Conservation (phyloP, 2,888 invertebrate genomes). For the Amblyteles armatorius region DNA sequence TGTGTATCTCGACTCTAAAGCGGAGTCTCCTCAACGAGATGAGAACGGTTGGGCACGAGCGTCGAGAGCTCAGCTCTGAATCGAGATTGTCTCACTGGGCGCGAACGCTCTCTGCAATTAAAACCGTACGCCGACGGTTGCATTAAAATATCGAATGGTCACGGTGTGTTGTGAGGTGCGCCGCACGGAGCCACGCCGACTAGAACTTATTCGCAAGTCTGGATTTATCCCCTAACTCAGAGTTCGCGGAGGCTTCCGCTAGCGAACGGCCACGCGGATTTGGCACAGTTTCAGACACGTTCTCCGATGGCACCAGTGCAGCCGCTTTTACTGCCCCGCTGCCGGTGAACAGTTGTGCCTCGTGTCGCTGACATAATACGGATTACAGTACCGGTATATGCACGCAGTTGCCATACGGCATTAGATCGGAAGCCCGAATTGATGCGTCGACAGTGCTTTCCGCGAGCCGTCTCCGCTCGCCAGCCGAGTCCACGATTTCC, state of each 20-base stretch:
- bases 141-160: conserved; percentile 34
- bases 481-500: neutral
- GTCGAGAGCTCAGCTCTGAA: neutral
- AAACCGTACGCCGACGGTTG: conserved; percentile 1
- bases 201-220: conserved; percentile 23
- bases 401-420: conserved; percentile 20
- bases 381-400: conserved; percentile 55
- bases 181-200: conserved; percentile 8
- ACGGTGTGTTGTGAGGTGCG: conserved; percentile 10
- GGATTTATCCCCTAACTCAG: conserved; percentile 41
- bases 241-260: conserved; percentile 47
- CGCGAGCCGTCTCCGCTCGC: neutral
- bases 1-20: neutral
- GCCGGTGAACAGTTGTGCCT: conserved; percentile 31
- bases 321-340: conserved; percentile 50
- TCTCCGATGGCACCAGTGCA: conserved; percentile 52
- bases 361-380: conserved; percentile 62
- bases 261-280: conserved; percentile 43
- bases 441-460: conserved; percentile 52
- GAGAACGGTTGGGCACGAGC: neutral
- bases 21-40: neutral
- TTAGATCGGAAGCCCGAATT: conserved; percentile 61
- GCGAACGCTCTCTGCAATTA: conserved; percentile 2
- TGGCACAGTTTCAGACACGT: conserved; percentile 68
- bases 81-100: neutral